phyloP scores from a whole-genome alignment of 2,797 vertebrate species.

The Onychomys leucogaster region DNA sequence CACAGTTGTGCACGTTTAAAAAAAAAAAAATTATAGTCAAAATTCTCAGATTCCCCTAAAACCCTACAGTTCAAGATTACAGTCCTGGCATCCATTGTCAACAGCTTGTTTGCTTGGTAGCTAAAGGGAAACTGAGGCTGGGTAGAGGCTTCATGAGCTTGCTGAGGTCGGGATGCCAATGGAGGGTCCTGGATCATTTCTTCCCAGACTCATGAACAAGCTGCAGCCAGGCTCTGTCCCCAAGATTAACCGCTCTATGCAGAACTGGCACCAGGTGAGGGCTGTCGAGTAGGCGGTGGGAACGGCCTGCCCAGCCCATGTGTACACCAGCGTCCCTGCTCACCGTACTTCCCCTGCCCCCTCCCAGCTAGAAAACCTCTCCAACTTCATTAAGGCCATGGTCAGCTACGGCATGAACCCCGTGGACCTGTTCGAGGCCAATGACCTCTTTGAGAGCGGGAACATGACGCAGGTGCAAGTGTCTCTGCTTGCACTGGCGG shows the following conservation, averaged over 20 bases:
- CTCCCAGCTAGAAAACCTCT: constrained; percentile 95
- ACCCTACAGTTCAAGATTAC: no score
- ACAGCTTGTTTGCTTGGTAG: background rate
- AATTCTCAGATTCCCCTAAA: background rate
- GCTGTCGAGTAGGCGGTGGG: rapidly evolving
- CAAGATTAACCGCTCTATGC: constrained; percentile 92
- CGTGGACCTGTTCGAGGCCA: constrained; percentile 96
- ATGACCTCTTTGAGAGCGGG: constrained; percentile 95
- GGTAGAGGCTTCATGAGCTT: rapidly evolving
- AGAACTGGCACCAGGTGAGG: constrained; percentile 97
- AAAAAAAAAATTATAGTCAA: background rate
- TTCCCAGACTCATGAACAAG: constrained; percentile 93
- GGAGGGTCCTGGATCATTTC: rapidly evolving
- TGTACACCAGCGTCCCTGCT: background rate
- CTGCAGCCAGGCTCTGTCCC: constrained; percentile 92
- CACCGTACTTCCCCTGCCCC: rapidly evolving
- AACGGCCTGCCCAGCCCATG: rapidly evolving
- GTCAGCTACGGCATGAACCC: constrained; percentile 94
- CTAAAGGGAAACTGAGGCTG: background rate
- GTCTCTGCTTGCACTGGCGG: constrained; percentile 93
- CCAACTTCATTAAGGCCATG: constrained; percentile 95
- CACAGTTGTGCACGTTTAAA: background rate
- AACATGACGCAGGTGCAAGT: constrained; percentile 98
- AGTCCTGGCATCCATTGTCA: no score
- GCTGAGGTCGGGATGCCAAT: background rate